These are phyloP conservation scores for Masticophis lateralis DNA, from an alignment of 2,797 vertebrate species.

Conservation along the genomic window DNA sequence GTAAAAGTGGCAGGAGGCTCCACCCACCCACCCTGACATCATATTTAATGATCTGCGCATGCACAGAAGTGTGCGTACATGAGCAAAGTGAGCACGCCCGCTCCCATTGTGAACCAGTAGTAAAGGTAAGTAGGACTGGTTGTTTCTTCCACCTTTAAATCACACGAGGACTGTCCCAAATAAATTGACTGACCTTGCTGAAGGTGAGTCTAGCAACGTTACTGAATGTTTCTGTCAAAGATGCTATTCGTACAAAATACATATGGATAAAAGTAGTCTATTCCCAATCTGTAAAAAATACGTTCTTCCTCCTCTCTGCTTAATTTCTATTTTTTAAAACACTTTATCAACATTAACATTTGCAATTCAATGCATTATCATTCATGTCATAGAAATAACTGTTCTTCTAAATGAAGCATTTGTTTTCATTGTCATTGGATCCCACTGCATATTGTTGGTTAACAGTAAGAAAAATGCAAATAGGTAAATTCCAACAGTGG, in stretches of 20 bases:
- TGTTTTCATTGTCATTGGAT: not conserved
- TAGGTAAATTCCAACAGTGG: not conserved
- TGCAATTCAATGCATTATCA: not conserved
- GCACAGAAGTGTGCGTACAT: no score
- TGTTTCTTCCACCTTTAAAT: not conserved
- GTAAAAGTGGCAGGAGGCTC: no score
- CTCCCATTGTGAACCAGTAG: no score
- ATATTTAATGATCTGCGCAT: no score
- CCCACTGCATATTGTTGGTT: not conserved
- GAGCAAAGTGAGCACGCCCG: no score
- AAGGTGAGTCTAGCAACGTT: not conserved
- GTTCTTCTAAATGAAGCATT: not conserved
- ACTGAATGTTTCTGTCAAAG: not conserved
- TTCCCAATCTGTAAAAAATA: not conserved
- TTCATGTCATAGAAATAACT: not conserved
- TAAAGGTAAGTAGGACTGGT: not conserved
- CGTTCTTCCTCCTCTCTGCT: not conserved
- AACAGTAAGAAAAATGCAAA: not conserved
- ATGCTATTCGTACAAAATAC: no score
- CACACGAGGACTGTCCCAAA: not conserved
- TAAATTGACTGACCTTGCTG: not conserved
- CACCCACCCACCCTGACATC: no score
- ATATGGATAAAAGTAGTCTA: not conserved
- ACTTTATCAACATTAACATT: not conserved
- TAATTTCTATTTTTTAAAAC: not conserved